Percentiles rank a stretch among this genome's conserved stretches.
phyloP scores from a whole-genome alignment of 2,797 vertebrate genomes.

The Mionectes olivaceus region DNA sequence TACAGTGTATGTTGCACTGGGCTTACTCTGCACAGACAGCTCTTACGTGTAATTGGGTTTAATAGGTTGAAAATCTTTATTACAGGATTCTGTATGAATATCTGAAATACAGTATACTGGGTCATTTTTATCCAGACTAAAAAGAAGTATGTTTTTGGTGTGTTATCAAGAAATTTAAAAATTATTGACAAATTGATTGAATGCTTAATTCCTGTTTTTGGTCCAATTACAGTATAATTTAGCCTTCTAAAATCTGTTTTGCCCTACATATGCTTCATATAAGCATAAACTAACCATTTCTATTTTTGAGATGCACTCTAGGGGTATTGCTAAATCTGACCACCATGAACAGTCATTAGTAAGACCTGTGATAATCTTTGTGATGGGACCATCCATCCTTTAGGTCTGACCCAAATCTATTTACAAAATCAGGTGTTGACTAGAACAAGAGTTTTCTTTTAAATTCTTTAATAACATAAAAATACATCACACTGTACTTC shows the following conservation, averaged over 20 bases:
- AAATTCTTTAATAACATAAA: background rate
- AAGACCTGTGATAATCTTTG: background rate
- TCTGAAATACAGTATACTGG: background rate
- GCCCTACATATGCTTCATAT: background rate
- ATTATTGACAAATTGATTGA: background rate
- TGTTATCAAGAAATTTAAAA: background rate
- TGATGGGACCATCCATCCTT: background rate
- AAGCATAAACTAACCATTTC: background rate
- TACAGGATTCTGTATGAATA: background rate
- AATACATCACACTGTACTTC: background rate
- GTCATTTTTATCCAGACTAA: background rate
- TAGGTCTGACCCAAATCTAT: background rate
- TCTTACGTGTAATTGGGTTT: background rate
- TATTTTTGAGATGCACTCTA: background rate
- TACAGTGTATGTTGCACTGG: background rate
- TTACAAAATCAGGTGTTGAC: background rate
- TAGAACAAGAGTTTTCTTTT: background rate
- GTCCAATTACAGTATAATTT: background rate
- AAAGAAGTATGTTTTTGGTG: background rate
- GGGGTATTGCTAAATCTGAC: background rate
- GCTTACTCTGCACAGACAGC: background rate
- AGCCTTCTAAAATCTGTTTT: background rate
- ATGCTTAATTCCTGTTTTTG: background rate
- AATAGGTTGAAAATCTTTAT: background rate
- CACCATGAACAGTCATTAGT: background rate